phyloP scores from a whole-genome alignment of 2,888 invertebrate genomes.

The Osmoderma eremita region DNA sequence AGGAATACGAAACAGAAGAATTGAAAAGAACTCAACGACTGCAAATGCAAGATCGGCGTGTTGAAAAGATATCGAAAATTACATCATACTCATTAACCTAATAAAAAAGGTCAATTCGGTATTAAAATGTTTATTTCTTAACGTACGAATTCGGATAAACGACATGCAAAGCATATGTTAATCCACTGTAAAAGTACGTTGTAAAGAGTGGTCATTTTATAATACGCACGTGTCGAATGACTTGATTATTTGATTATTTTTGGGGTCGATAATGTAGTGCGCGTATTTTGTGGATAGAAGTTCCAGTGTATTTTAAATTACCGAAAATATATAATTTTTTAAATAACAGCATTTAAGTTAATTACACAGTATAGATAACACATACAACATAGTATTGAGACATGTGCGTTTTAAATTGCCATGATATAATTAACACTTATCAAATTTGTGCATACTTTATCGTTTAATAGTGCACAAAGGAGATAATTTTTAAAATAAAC shows the following conservation, averaged over 20 bases:
- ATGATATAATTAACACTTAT: no score
- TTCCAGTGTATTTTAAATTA: background rate
- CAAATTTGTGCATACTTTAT: no score
- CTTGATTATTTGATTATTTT: constrained; percentile 23
- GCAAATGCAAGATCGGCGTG: background rate
- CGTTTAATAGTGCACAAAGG: no score
- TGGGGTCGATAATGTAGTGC: constrained; percentile 20
- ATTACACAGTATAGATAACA: no score
- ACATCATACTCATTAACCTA: constrained; percentile 39
- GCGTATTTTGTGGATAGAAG: constrained; percentile 11
- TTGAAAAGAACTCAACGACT: constrained; percentile 2
- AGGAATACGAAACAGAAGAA: no score
- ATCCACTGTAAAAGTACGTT: background rate
- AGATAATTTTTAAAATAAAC: no score
- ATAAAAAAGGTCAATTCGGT: constrained; percentile 34
- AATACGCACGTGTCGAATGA: constrained; percentile 24
- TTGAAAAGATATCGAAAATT: constrained; percentile 26
- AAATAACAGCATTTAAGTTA: no score
- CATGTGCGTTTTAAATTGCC: no score
- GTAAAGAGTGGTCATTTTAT: background rate
- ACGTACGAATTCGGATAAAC: background rate
- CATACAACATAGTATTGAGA: no score
- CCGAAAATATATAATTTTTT: background rate
- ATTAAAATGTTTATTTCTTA: constrained; percentile 7
- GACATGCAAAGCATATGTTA: background rate